Conservation (phyloP, 2,888 invertebrate species). For the Brachypalpus laphriformis region DNA sequence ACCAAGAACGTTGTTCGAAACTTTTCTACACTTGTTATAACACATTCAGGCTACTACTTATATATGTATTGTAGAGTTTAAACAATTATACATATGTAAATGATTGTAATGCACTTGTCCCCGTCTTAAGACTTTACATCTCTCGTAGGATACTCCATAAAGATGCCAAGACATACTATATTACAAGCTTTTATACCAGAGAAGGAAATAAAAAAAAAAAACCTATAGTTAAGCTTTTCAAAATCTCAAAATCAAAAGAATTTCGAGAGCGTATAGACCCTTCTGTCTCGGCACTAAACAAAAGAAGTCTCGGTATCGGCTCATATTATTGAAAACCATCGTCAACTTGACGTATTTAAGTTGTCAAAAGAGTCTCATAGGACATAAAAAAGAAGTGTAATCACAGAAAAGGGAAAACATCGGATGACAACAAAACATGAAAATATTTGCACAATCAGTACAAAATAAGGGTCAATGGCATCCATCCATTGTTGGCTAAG, state of each 20-base stretch:
- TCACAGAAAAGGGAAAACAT: neutral
- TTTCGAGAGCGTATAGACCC: neutral
- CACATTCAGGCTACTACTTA: no score
- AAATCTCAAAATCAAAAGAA: neutral
- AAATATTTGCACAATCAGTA: conserved; percentile 25
- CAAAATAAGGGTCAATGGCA: conserved; percentile 51
- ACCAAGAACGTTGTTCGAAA: no score
- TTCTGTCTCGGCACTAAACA: conserved; percentile 6
- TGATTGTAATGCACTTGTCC: no score
- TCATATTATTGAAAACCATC: neutral
- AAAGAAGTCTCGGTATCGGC: conserved; percentile 27
- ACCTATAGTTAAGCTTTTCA: neutral
- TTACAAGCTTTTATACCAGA: no score
- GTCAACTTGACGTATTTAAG: conserved; percentile 2
- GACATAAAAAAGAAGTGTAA: neutral
- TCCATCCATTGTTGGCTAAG: conserved; percentile 20
- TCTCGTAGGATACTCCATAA: no score
- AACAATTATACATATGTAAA: no score
- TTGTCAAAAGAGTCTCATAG: no score
- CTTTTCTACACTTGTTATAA: no score
- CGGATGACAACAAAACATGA: neutral
- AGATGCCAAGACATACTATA: no score
- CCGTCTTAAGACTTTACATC: no score
- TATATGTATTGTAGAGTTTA: no score
- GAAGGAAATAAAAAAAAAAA: no score